phyloP scores from a whole-genome alignment of 2,113 vertebrate genomes.

The Rattus rattus region DNA sequence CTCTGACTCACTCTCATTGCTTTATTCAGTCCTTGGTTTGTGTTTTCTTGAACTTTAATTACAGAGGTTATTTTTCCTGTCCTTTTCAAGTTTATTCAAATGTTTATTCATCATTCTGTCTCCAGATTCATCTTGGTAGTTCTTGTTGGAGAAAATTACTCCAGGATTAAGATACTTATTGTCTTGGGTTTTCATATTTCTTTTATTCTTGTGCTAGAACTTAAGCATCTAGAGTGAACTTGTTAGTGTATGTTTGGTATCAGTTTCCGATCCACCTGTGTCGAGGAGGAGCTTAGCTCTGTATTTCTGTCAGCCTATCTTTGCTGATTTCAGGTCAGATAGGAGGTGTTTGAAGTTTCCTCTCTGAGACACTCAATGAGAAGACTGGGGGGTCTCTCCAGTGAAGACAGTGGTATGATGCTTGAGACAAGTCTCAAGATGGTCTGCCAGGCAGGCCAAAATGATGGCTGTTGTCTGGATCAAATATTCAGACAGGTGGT shows the following conservation, averaged over 20 bases:
- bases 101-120: background rate
- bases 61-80: background rate
- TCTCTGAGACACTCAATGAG: background rate
- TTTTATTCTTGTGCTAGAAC: background rate
- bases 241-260: background rate
- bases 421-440: background rate
- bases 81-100: background rate
- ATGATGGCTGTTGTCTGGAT: background rate
- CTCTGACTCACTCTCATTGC: background rate
- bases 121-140: background rate
- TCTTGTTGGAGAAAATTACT: background rate
- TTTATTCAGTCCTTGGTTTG: background rate
- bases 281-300: background rate
- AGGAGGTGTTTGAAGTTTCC: background rate
- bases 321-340: background rate
- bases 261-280: background rate
- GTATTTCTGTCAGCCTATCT: background rate
- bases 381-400: background rate
- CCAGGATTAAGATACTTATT: background rate
- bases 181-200: background rate
- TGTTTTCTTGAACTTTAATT: background rate
- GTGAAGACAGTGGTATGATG: background rate
- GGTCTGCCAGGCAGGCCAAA: background rate
- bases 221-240: background rate
- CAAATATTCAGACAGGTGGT: background rate